phyloP scores from a whole-genome alignment of 92 coral and sea anemone species.

The Palythoa grandis region DNA sequence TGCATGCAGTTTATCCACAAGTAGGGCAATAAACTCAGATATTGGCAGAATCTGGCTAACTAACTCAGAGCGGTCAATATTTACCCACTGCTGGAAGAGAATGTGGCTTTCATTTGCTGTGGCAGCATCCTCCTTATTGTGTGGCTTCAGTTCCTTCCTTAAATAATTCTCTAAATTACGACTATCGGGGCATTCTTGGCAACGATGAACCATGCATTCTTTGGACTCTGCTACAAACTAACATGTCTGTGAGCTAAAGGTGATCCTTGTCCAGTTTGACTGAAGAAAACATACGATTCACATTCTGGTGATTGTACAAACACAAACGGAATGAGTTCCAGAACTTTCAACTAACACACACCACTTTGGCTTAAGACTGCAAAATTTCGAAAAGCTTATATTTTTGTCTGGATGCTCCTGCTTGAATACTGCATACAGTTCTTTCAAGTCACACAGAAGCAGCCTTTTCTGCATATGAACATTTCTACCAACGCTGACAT shows the following conservation, averaged over 20 bases:
- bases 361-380: slow-evolving; percentile 32
- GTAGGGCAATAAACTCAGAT: slow-evolving; percentile 17
- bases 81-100: slow-evolving; percentile 38
- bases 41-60: slow-evolving; percentile 22
- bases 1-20: slow-evolving; percentile 17
- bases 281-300: neutral
- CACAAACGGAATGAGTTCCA: slow-evolving; percentile 24
- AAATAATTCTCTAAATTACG: slow-evolving; percentile 6
- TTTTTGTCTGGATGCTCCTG: slow-evolving; percentile 5
- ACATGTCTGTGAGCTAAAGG: neutral
- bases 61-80: slow-evolving; percentile 36
- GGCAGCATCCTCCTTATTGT: slow-evolving; percentile 5
- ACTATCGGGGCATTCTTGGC: slow-evolving; percentile 2
- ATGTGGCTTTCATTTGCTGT: neutral
- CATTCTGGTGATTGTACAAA: slow-evolving; percentile 37
- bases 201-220: slow-evolving; percentile 25
- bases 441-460: slow-evolving; percentile 16
- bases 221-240: slow-evolving; percentile 31
- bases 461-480: slow-evolving; percentile 13
- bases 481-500: slow-evolving; percentile 17
- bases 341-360: slow-evolving; percentile 16
- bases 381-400: slow-evolving; percentile 23
- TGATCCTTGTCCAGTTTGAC: neutral
- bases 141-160: neutral
- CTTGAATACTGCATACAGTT: slow-evolving; percentile 15